These are phyloP conservation scores for Caenorhabditis drosophilae DNA, from an alignment of 2,888 invertebrate genomes.

Conservation along the genomic window DNA sequence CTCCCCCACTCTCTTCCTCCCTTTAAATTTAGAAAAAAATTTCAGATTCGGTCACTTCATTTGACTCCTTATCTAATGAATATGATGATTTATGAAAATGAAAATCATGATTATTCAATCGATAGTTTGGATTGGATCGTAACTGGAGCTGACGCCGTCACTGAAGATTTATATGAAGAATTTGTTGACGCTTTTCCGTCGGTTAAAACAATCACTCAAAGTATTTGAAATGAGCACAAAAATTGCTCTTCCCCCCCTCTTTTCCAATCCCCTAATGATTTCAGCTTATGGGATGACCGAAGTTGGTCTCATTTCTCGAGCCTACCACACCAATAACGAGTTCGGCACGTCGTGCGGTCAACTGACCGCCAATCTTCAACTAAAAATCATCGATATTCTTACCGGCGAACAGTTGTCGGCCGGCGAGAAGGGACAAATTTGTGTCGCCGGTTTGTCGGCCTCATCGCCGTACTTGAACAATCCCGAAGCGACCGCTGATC, in stretches of 20 bases:
- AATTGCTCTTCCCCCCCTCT: too few species aligned
- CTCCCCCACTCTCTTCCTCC: too few species aligned
- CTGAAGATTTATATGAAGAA: constrained; percentile 31
- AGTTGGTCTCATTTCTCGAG: constrained; percentile 28
- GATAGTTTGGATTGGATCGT: constrained; percentile 26
- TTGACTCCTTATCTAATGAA: constrained; percentile 34
- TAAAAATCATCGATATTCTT: constrained; percentile 32
- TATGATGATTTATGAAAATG: constrained; percentile 29
- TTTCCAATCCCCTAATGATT: constrained; percentile 1
- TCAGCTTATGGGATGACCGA: constrained; percentile 40
- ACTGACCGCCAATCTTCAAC: constrained; percentile 24
- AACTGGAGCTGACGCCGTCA: constrained; percentile 30
- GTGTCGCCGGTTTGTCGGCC: constrained; percentile 26
- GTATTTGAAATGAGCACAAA: constrained; percentile 8
- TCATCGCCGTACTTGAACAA: constrained; percentile 34
- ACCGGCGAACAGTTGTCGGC: constrained; percentile 29
- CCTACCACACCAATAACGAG: constrained; percentile 9
- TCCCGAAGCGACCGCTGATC: constrained; percentile 26
- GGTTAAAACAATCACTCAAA: constrained; percentile 27
- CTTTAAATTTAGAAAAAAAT: neutral
- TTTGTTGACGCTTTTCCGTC: constrained; percentile 24
- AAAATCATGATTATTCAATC: constrained; percentile 28
- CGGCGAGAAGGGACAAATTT: constrained; percentile 33
- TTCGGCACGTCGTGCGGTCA: constrained; percentile 26
- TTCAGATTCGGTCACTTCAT: constrained; percentile 24